Base-by-base conservation (phyloP, 2,113 vertebrate genomes). In the Burhinus bistriatus region DNA sequence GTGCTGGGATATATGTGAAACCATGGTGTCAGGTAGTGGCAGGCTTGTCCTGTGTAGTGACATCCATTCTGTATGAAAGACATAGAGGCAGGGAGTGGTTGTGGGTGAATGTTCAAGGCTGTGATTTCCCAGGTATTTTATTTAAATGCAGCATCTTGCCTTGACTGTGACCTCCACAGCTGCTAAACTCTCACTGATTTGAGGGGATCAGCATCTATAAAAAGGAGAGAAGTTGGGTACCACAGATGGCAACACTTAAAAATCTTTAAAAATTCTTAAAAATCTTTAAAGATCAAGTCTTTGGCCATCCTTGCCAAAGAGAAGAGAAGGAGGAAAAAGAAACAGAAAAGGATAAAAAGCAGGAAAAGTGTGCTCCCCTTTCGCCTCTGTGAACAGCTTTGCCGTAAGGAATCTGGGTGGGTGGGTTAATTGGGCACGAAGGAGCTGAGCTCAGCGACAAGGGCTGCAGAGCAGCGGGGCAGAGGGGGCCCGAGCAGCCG, bases 211-310 rank as follows among this genome's bases (percentile, higher is more conserved):
- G 11, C 32, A 49, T 15, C n/a, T 75, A 59, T 1, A 1, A 83
- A 62, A 83, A 77, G 8, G 11, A 30, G 21, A 90, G 5, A 73
- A 32, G 10, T 8, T 66, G 32, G 23, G 15, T 42, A 51, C 12
- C 1, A 3, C 1, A 1, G 29, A 2, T 13, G 12, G 1, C 15
- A 73, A 16, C 42, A 73, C 20, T 58, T 36, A 38, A 65, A 83
- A 44, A 78, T 12, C 12, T 40, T 61, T 7, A 3, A 57, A 80
- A 82, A 51, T 12, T 34, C 13, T 59, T 78, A 9, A 15, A 54
- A 61, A 54, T 26, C n/a, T 73, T 79, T 68, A 21, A 19, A 69
- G 68, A 40, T 21, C 44, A 34, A 45, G 3, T 69, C 34, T 65
- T 76, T n/a, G 5, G 21, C 16, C 19, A 44, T 8, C 38, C 13